A percentile compares a stretch with the other conserved stretches of the same genome.
These are phyloP conservation scores for Phymorhynchus buccinoides DNA, from an alignment of 1,140 invertebrate genomes.

Conservation along the genomic window DNA sequence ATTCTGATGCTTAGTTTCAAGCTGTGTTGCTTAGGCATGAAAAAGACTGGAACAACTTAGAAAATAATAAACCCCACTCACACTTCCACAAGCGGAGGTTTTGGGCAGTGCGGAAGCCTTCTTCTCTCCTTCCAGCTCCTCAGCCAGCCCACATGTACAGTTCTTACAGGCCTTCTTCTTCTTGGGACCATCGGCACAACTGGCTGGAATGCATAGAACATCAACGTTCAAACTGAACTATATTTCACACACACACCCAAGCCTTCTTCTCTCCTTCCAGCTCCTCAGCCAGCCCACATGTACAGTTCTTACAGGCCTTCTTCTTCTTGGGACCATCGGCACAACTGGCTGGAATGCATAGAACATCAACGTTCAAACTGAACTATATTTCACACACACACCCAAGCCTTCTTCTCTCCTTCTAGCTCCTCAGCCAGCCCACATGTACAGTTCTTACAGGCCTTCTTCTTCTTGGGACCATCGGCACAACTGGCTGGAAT, in stretches of 20 bases:
- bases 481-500: no score
- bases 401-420: no score
- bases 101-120: conserved; percentile 73
- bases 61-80: conserved; percentile 77
- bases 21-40: no score
- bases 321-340: conserved; percentile 84
- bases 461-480: no score
- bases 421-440: conserved; percentile 93
- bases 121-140: conserved; percentile 83
- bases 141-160: conserved; percentile 96
- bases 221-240: no score
- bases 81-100: conserved; percentile 97
- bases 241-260: no score
- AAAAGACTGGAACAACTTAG: not conserved
- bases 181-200: conserved; percentile 83
- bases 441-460: no score
- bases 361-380: no score
- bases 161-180: conserved; percentile 98
- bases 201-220: conserved; percentile 76
- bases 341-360: conserved; percentile 80
- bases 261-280: no score
- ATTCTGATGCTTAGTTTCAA: no score
- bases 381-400: no score
- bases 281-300: conserved; percentile 97
- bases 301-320: conserved; percentile 98